phyloP scores from a whole-genome alignment of 2,113 vertebrate species.

The Zosterops borbonicus region DNA sequence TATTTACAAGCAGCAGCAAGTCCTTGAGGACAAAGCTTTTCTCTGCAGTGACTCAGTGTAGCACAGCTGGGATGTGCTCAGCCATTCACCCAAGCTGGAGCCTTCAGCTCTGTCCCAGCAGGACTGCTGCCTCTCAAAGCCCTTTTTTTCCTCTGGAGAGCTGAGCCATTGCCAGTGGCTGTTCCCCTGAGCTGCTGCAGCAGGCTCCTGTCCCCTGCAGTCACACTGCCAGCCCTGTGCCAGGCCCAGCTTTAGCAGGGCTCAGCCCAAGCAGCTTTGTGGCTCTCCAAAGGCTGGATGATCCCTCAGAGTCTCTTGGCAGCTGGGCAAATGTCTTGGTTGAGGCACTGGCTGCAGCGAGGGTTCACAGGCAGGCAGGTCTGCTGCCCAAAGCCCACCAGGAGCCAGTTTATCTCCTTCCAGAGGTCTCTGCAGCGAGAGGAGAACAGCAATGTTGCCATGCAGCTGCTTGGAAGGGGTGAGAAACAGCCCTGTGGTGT shows the following conservation, averaged over 20 bases:
- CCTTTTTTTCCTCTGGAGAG: neutral
- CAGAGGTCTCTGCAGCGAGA: constrained; percentile 84
- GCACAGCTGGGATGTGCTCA: neutral
- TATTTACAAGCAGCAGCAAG: constrained; percentile 11
- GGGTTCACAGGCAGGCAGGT: constrained; percentile 87
- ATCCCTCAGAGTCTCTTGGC: constrained; percentile 58
- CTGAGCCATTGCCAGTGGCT: neutral
- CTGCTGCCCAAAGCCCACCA: constrained; percentile 97
- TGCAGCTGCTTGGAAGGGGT: neutral
- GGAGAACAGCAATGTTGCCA: neutral
- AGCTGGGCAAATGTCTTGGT: constrained; percentile 84
- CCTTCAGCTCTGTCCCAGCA: neutral
- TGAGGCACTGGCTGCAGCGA: constrained; percentile 86
- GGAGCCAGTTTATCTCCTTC: constrained; percentile 91
- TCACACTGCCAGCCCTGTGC: neutral
- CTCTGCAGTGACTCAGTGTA: neutral
- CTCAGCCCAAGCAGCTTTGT: neutral
- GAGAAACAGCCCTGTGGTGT: neutral
- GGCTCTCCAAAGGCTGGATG: neutral
- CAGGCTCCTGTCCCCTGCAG: neutral
- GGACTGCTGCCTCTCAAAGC: neutral
- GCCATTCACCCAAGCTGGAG: neutral
- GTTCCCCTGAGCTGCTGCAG: neutral
- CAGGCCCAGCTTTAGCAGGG: neutral
- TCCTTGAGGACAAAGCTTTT: neutral